Conservation (phyloP, 2,797 vertebrate species). For the Eulemur albifrons region DNA sequence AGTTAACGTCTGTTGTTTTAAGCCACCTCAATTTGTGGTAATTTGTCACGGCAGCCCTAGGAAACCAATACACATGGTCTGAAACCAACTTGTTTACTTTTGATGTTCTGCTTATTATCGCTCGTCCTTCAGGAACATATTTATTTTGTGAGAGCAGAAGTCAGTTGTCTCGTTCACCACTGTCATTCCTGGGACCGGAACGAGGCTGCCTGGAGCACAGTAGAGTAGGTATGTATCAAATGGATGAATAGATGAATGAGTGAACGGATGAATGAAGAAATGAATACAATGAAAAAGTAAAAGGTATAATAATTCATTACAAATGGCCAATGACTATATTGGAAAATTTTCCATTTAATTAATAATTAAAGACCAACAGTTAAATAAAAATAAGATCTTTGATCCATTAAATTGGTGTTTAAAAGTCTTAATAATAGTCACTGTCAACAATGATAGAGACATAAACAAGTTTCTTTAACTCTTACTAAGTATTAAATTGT, state of each 20-base stretch:
- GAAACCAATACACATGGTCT: neutral
- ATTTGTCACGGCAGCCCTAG: neutral
- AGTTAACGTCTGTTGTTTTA: neutral
- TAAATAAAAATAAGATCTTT: constrained; percentile 26
- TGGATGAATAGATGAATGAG: neutral
- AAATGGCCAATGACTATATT: neutral
- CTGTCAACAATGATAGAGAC: neutral
- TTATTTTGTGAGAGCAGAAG: neutral
- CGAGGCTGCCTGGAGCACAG: neutral
- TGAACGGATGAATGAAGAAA: neutral
- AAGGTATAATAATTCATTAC: neutral
- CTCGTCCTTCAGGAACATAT: neutral
- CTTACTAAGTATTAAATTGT: neutral
- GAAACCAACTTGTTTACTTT: neutral
- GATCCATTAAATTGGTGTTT: neutral
- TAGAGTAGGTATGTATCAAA: neutral
- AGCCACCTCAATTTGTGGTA: neutral
- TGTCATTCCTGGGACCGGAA: neutral
- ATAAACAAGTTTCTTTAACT: neutral
- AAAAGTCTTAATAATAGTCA: neutral
- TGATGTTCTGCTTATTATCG: neutral
- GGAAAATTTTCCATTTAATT: neutral
- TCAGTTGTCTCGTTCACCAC: neutral
- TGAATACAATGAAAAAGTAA: neutral
- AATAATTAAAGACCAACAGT: neutral